Evolutionary conservation across 37 sponge, comb jelly and placozoan species (phyloP).

Genomic region (Bolinopsis microptera): DNA sequence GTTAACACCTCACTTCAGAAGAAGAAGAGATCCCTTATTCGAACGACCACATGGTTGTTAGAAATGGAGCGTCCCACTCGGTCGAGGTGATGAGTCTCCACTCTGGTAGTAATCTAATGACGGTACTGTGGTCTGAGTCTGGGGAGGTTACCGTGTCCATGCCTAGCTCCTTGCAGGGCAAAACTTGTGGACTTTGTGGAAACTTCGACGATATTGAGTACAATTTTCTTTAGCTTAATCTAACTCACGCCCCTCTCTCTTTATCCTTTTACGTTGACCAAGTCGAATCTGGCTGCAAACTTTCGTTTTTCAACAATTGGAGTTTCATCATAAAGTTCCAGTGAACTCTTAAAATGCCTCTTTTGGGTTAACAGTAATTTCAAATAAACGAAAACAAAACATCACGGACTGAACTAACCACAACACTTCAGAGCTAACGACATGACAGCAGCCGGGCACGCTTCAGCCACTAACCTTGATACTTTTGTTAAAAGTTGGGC

Average conservation of each 20-base stretch:
- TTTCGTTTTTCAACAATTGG: no score
- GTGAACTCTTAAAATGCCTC: no score
- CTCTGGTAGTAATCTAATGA: background rate
- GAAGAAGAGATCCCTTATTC: background rate
- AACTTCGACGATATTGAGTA: background rate
- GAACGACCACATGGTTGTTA: background rate
- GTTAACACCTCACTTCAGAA: no score
- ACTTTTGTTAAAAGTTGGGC: conserved; percentile 22
- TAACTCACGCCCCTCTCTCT: no score
- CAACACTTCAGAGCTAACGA: conserved; percentile 39
- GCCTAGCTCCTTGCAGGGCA: background rate
- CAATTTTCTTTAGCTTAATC: no score
- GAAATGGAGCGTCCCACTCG: background rate
- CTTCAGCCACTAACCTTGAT: background rate
- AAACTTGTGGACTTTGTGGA: conserved; percentile 63
- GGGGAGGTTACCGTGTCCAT: background rate
- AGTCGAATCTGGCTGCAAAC: no score
- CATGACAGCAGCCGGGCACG: background rate
- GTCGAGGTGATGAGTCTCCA: background rate
- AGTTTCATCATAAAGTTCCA: no score
- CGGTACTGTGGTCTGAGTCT: background rate
- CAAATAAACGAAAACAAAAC: no score
- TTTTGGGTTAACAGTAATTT: no score
- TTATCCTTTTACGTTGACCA: no score
- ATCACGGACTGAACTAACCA: no score